Conservation (phyloP, 2,797 vertebrate species). For the Fringilla coelebs region DNA sequence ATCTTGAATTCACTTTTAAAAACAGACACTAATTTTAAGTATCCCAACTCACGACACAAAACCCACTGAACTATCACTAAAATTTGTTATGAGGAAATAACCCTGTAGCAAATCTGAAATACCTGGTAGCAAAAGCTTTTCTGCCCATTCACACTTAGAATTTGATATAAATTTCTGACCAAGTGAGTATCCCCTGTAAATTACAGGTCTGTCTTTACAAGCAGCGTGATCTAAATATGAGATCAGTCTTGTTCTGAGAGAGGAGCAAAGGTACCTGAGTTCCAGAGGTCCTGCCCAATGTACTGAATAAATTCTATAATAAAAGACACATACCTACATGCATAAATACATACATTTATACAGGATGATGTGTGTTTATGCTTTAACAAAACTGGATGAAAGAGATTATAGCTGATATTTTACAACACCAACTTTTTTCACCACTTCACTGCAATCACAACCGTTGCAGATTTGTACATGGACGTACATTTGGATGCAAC, state of each 20-base stretch:
- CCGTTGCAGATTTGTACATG: background rate
- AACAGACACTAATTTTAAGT: background rate
- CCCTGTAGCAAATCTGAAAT: background rate
- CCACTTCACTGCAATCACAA: constrained; percentile 7
- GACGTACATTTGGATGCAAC: background rate
- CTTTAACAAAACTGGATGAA: background rate
- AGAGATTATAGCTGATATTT: background rate
- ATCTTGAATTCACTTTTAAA: background rate
- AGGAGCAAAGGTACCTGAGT: background rate
- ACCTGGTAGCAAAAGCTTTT: background rate
- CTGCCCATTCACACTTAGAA: background rate
- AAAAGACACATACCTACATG: background rate
- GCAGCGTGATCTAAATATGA: background rate
- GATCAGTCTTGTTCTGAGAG: background rate
- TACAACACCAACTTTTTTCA: background rate
- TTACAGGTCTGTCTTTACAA: background rate
- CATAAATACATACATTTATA: background rate
- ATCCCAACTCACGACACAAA: background rate
- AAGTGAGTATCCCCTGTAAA: background rate
- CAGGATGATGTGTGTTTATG: background rate
- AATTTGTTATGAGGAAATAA: background rate
- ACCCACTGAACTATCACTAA: rapidly evolving
- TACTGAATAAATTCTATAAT: background rate
- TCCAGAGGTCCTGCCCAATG: background rate
- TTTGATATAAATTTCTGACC: background rate